Evolutionary conservation across 2,797 vertebrate species (phyloP), one percentile per base, ranked within the genome.

Genomic region (Siniperca obscura): DNA sequence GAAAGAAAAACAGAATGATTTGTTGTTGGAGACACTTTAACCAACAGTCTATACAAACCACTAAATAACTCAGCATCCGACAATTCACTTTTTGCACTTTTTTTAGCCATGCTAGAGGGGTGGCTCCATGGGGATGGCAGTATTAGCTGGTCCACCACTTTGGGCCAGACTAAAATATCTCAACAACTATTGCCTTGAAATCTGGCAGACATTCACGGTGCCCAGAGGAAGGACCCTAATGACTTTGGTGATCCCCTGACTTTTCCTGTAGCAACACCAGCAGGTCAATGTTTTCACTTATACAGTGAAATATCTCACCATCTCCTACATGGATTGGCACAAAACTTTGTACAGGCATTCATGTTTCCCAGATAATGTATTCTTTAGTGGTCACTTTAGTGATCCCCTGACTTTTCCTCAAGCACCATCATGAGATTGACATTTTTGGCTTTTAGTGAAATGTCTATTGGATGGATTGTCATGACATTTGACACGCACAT

Each of bases 1-100:
- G 64, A 80, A 10, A 27, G 55, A 86, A 7, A 62, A 22, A 56
- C 30, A 17, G 53, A 80, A 42, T 13, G 77, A 83, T 77, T 74
- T 80, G 72, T 74, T 75, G 44, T 70, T 42, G 48, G 36, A 72
- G 74, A 60, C 16, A 0, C 55, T 80, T 57, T 22, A 19, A 68
- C 60, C 25, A 61, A 55, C 56, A 34, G 65, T 64, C 17, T 30
- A 17, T 57, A 77, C 21, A 78, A 80, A 59, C n/a, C 12, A 40
- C 38, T 25, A 14, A 42, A 44, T 16, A 60, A 42, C n/a, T 50
- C 27, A 55, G 7, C 30, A 53, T 14, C 17, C 2, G n/a, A 56
- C 52, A 25, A 4, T 72, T 52, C 19, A n/a, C 17, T 27, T 40
- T 38, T 38, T 25, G 27, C 40, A 62, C 19, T 9, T 42, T 55